Percentiles rank a stretch among this genome's conserved stretches.
Conservation (phyloP, 23 tunicate genomes). For the Botrylloides violaceus region DNA sequence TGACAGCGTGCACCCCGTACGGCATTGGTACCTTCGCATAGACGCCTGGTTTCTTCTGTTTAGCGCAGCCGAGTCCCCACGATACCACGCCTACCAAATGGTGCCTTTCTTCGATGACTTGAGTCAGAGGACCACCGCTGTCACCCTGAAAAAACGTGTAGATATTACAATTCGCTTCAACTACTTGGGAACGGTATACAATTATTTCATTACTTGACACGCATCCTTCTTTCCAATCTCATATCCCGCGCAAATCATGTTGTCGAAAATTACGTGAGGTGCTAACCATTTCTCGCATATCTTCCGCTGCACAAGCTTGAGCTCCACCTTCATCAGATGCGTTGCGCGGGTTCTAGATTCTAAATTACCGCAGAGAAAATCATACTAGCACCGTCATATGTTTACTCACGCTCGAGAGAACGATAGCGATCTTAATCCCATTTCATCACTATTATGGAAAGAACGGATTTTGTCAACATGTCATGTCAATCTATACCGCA, state of each 20-base stretch:
- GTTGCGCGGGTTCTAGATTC: slow-evolving; percentile 4
- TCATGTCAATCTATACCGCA: too few relatives aligned
- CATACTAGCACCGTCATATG: too few relatives aligned
- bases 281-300: background rate
- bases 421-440: too few relatives aligned
- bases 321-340: slow-evolving; percentile 9
- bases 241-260: slow-evolving; percentile 15
- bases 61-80: slow-evolving; percentile 84
- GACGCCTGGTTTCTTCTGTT: slow-evolving; percentile 50
- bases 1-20: background rate
- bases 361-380: too few relatives aligned
- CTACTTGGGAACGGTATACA: too few relatives aligned
- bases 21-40: slow-evolving; percentile 47
- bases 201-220: too few relatives aligned
- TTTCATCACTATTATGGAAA: too few relatives aligned
- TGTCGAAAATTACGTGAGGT: background rate
- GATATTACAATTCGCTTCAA: too few relatives aligned
- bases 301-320: background rate
- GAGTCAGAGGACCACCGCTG: slow-evolving; percentile 83
- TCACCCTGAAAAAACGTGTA: slow-evolving; percentile 53
- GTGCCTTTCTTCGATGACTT: slow-evolving; percentile 5
- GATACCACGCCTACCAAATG: slow-evolving; percentile 77
- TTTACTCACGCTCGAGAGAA: too few relatives aligned
- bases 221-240: slow-evolving; percentile 8
- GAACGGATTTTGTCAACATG: too few relatives aligned